phyloP scores from a whole-genome alignment of 2,113 vertebrate genomes.

The Saccopteryx leptura region DNA sequence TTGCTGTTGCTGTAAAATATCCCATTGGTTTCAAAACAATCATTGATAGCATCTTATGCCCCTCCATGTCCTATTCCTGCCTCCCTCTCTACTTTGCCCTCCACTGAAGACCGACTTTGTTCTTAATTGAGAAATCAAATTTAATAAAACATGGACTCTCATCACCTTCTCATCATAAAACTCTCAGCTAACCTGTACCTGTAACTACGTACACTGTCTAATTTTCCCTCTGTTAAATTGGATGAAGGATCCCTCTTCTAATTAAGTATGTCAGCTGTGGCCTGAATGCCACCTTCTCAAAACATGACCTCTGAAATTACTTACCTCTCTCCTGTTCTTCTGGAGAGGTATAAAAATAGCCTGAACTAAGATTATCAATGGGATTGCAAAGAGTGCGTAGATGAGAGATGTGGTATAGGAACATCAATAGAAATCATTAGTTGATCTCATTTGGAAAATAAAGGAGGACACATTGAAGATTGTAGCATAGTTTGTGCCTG shows the following conservation, averaged over 20 bases:
- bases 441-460: slow-evolving; percentile 22
- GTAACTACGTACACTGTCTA: neutral
- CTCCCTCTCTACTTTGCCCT: neutral
- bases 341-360: neutral
- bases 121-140: slow-evolving; percentile 5
- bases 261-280: neutral
- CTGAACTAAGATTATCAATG: neutral
- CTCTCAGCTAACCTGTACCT: slow-evolving; percentile 19
- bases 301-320: neutral
- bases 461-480: neutral
- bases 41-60: neutral
- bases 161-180: slow-evolving; percentile 1
- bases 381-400: neutral
- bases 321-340: neutral
- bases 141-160: neutral
- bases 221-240: neutral
- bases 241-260: neutral
- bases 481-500: neutral
- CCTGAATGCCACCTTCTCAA: slow-evolving; percentile 9
- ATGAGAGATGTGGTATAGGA: neutral
- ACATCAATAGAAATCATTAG: neutral
- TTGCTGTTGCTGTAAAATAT: neutral
- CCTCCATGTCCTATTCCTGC: neutral
- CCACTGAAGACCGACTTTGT: neutral
- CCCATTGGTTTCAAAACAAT: neutral